Percentiles rank a stretch among this genome's conserved stretches.
These are phyloP conservation scores for Neria commutata DNA, from an alignment of 2,888 invertebrate species.

Conservation along the genomic window DNA sequence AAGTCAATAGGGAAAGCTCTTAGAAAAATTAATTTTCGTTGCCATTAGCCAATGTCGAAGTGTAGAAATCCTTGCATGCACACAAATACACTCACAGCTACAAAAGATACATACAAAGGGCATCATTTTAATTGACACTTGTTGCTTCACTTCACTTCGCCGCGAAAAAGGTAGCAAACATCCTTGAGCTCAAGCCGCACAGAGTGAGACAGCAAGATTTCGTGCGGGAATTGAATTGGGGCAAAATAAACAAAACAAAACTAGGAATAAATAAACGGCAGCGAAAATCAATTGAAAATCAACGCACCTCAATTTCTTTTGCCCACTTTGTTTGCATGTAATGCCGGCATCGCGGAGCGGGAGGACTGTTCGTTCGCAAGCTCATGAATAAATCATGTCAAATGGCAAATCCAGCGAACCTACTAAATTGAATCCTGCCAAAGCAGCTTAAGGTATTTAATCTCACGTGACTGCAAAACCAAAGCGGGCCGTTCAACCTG, in stretches of 20 bases:
- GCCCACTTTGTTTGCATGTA: too few species aligned
- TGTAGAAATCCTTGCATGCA: too few species aligned
- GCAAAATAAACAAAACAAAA: not conserved
- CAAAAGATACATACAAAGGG: not conserved
- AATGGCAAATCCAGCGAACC: not conserved
- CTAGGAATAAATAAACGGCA: not conserved
- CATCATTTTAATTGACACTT: conserved; percentile 3
- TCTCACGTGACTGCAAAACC: not conserved
- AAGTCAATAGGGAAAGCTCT: not conserved
- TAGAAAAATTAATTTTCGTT: not conserved
- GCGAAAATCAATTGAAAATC: not conserved
- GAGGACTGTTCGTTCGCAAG: too few species aligned
- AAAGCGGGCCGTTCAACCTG: not conserved
- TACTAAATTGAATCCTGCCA: not conserved
- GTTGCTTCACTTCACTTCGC: too few species aligned
- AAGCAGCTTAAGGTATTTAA: not conserved
- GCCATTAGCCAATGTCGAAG: not conserved
- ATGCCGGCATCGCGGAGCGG: too few species aligned
- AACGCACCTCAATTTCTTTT: not conserved
- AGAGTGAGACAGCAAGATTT: too few species aligned
- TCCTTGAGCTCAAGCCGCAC: not conserved
- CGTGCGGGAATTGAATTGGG: not conserved
- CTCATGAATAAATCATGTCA: not conserved
- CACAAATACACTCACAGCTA: not conserved
- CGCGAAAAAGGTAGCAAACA: too few species aligned